Evolutionary conservation across 2,113 vertebrate genomes (phyloP).

Genomic region (Suricata suricatta): DNA sequence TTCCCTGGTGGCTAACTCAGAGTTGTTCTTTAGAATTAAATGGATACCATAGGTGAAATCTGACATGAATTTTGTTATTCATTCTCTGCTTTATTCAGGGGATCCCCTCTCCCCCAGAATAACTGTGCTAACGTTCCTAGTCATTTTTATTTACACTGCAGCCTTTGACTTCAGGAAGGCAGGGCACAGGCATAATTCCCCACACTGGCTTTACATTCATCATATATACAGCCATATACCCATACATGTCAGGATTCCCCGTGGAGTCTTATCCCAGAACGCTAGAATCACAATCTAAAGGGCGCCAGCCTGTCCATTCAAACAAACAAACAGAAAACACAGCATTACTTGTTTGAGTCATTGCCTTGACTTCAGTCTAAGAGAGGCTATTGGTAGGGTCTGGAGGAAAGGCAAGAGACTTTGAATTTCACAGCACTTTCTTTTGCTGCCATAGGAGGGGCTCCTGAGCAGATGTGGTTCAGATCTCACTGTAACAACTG

Average conservation of each 20-base stretch:
- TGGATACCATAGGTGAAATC: background rate
- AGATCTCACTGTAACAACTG: background rate
- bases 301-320: background rate
- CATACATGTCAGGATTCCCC: background rate
- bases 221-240: background rate
- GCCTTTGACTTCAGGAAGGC: conserved; percentile 1
- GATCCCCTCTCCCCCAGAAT: background rate
- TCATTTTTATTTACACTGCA: background rate
- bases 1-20: background rate
- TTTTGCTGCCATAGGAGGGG: background rate
- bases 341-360: background rate
- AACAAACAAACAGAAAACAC: background rate
- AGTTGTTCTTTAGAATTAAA: background rate
- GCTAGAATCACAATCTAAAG: background rate
- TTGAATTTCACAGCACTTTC: background rate
- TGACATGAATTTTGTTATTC: background rate
- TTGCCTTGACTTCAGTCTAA: background rate
- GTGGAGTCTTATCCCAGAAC: background rate
- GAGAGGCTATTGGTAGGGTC: background rate
- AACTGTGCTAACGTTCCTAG: background rate
- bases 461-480: background rate
- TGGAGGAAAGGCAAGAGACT: background rate
- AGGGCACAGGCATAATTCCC: background rate
- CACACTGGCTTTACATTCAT: background rate
- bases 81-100: background rate